Percentiles rank a stretch among this genome's conserved stretches.
phyloP scores from a whole-genome alignment of 2,797 vertebrate genomes.

The Mallotus villosus region DNA sequence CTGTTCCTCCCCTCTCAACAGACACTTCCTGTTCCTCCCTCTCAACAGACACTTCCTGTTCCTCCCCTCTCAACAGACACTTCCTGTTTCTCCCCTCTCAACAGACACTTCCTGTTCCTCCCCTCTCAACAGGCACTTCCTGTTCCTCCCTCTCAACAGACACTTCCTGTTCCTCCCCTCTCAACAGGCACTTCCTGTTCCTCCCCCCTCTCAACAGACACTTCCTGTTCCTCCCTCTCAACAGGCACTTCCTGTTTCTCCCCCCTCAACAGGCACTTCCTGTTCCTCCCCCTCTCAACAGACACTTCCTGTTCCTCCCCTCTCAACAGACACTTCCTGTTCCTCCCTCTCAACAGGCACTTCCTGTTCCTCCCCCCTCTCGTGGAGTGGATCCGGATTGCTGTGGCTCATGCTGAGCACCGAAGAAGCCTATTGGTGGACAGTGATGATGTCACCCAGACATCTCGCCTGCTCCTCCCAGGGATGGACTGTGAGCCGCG shows the following conservation, averaged over 20 bases:
- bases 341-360: constrained; percentile 73
- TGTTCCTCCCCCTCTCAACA: constrained; percentile 88
- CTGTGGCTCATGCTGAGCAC: constrained; percentile 89
- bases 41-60: constrained; percentile 84
- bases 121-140: constrained; percentile 78
- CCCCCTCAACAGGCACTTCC: constrained; percentile 77
- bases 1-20: not conserved
- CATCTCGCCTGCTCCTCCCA: constrained; percentile 84
- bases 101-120: too few relatives aligned
- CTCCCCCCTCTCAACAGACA: constrained; percentile 74
- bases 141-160: constrained; percentile 90
- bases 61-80: constrained; percentile 81
- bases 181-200: not conserved
- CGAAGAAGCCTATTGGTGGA: constrained; percentile 92
- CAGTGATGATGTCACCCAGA: constrained; percentile 90
- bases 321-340: not conserved
- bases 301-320: not conserved
- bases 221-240: constrained; percentile 83
- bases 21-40: constrained; percentile 10
- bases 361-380: constrained; percentile 89
- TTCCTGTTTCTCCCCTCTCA: not conserved
- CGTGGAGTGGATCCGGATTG: constrained; percentile 93
- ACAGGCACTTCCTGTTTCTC: too few relatives aligned
- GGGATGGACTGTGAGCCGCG: constrained; percentile 93
- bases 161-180: not conserved